Evolutionary conservation across 92 coral and sea anemone species (phyloP).

Genomic region (Epizoanthus scotinus): DNA sequence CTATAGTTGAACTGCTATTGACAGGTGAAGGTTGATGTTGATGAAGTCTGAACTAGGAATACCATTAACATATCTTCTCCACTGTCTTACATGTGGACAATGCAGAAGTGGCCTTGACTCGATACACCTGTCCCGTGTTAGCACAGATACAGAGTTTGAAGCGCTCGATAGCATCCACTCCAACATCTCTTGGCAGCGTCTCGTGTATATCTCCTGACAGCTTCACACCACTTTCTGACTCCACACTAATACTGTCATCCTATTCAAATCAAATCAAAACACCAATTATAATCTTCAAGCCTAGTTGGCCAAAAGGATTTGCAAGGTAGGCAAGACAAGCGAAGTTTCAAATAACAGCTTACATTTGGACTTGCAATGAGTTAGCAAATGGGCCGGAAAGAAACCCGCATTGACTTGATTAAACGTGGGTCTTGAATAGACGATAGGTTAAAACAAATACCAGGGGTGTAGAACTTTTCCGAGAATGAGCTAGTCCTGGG

Average conservation of each 20-base stretch:
- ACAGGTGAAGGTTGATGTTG: no score
- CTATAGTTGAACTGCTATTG: no score
- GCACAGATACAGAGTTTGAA: slow-evolving; percentile 71
- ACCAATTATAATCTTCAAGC: neutral
- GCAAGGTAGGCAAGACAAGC: neutral
- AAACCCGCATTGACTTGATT: no score
- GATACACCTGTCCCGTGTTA: slow-evolving; percentile 56
- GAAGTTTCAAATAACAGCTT: neutral
- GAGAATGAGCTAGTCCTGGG: no score
- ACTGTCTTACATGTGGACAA: slow-evolving; percentile 49
- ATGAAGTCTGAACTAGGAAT: no score
- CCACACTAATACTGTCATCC: slow-evolving; percentile 44
- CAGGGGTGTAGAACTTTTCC: no score
- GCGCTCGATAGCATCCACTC: neutral
- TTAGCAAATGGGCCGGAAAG: no score
- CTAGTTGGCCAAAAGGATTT: neutral
- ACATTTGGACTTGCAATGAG: no score
- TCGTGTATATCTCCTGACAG: neutral
- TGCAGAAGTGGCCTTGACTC: slow-evolving; percentile 43
- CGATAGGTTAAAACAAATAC: no score
- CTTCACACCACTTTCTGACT: slow-evolving; percentile 37
- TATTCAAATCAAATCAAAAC: slow-evolving; percentile 2
- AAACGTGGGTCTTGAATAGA: no score
- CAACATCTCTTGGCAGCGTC: slow-evolving; percentile 13
- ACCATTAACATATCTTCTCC: slow-evolving; percentile 41